Evolutionary conservation across 2,888 invertebrate genomes (phyloP).

Genomic region (Drosophila silvestris): DNA sequence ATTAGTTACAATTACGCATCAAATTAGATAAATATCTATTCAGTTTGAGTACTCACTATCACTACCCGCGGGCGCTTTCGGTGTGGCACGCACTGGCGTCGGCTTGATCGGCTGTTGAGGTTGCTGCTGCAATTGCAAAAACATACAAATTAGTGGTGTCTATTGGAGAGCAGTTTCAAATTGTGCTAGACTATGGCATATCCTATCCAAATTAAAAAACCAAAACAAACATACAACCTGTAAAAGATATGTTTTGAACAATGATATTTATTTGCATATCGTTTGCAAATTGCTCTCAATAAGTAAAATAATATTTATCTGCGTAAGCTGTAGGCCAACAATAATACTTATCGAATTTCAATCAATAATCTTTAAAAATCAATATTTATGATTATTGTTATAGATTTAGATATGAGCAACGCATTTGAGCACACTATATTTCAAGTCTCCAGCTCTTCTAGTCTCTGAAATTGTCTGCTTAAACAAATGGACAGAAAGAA

Average conservation of each 20-base stretch:
- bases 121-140: slow-evolving; percentile 49
- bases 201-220: background rate
- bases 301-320: background rate
- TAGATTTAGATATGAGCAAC: background rate
- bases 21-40: background rate
- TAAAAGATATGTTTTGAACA: background rate
- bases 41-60: slow-evolving; percentile 83
- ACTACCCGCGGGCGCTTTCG: slow-evolving; percentile 86
- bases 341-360: background rate
- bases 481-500: background rate
- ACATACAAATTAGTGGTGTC: background rate
- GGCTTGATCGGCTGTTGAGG: slow-evolving; percentile 92
- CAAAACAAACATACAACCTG: background rate
- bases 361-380: background rate
- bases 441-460: background rate
- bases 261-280: background rate
- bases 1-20: background rate
- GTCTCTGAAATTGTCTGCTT: background rate
- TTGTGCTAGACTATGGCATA: background rate
- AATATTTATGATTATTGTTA: background rate
- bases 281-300: background rate
- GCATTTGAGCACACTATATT: background rate
- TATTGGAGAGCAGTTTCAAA: background rate
- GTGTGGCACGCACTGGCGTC: slow-evolving; percentile 90
- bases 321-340: background rate